Percentiles rank a stretch among this genome's conserved stretches.
These are phyloP conservation scores for Naja naja DNA, from an alignment of 2,113 vertebrate species.

Conservation along the genomic window DNA sequence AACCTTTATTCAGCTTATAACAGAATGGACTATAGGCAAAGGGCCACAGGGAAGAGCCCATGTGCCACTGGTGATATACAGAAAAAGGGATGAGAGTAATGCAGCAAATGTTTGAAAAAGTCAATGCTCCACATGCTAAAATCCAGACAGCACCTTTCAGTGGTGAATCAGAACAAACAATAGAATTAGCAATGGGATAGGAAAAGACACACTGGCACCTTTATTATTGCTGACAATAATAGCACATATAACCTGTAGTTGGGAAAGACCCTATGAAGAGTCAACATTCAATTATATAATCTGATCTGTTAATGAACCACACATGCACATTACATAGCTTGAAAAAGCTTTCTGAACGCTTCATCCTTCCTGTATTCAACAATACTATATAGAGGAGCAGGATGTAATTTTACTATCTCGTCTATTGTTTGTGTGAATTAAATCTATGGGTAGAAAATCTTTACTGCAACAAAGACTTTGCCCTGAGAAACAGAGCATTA, in stretches of 20 bases:
- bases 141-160: neutral
- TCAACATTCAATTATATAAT: neutral
- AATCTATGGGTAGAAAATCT: neutral
- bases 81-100: neutral
- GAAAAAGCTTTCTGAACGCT: neutral
- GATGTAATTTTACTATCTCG: neutral
- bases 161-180: neutral
- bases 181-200: neutral
- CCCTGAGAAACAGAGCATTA: neutral
- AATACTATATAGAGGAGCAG: neutral
- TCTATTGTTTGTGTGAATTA: neutral
- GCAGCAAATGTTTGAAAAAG: neutral
- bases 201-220: neutral
- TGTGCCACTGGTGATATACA: neutral
- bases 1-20: neutral
- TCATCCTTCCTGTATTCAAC: neutral
- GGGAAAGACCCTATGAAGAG: neutral
- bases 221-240: neutral
- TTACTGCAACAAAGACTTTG: neutral
- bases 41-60: neutral
- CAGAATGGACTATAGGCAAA: neutral
- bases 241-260: neutral
- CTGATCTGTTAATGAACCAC: neutral
- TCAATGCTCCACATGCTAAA: neutral
- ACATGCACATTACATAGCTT: neutral